Conservation (phyloP, 2,797 vertebrate species). For the Sebastolobus altivelis region DNA sequence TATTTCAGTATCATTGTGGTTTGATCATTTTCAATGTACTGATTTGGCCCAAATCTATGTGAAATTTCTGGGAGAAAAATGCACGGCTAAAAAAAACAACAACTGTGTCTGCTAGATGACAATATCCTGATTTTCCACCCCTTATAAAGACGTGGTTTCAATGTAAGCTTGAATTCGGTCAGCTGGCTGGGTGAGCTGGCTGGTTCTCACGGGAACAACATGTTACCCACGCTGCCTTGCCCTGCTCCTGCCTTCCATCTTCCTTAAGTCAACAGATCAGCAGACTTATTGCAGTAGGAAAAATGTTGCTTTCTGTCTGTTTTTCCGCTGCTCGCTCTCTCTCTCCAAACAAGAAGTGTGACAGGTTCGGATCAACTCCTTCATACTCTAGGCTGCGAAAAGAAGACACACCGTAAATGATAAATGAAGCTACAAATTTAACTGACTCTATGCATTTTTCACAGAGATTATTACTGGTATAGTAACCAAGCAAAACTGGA, state of each 20-base stretch:
- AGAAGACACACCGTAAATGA: neutral
- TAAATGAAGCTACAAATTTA: neutral
- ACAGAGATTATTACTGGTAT: neutral
- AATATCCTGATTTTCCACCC: slow-evolving; percentile 32
- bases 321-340: neutral
- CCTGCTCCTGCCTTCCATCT: slow-evolving; percentile 34
- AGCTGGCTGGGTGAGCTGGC: slow-evolving; percentile 17
- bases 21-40: neutral
- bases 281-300: slow-evolving; percentile 19
- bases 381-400: neutral
- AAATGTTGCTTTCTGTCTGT: slow-evolving; percentile 12
- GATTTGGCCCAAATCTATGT: neutral
- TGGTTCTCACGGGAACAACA: slow-evolving; percentile 71
- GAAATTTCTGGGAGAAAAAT: neutral
- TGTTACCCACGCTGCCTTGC: slow-evolving; percentile 45
- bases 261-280: slow-evolving; percentile 50
- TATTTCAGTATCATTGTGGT: neutral
- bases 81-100: neutral
- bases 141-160: slow-evolving; percentile 39
- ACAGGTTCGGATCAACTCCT: neutral
- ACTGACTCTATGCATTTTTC: neutral
- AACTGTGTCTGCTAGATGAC: neutral
- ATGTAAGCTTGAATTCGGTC: slow-evolving; percentile 25
- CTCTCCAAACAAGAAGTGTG: neutral
- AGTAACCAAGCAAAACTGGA: neutral